A percentile compares a stretch with the other conserved stretches of the same genome.
Conservation (phyloP, 2,797 vertebrate species). For the Rhinoraja longicauda region DNA sequence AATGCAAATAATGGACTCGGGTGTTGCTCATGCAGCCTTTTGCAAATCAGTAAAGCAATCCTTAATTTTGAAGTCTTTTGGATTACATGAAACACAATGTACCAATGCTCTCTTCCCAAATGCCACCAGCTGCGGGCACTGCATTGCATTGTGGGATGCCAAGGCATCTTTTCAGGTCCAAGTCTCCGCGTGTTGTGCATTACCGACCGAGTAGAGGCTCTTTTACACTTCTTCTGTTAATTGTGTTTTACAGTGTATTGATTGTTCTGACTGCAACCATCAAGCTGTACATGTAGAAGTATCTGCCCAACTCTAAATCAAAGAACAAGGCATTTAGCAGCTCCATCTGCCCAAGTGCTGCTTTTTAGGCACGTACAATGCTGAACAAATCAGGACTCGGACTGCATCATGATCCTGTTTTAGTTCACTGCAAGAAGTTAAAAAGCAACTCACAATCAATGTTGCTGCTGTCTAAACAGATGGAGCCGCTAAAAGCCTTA, state of each 20-base stretch:
- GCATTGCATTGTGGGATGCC: conserved; percentile 29
- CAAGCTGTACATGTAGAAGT: conserved; percentile 24
- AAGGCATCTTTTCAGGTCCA: conserved; percentile 2
- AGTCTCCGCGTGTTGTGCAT: conserved; percentile 16
- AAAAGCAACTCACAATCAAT: conserved; percentile 17
- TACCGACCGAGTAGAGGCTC: background rate
- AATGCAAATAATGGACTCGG: conserved; percentile 23
- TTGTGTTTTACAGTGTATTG: conserved; percentile 38
- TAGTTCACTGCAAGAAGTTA: conserved; percentile 23
- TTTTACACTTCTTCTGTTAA: conserved; percentile 33
- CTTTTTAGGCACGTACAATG: conserved; percentile 33
- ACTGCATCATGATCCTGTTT: conserved; percentile 29
- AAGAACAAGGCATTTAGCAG: conserved; percentile 37
- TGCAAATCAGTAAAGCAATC: conserved; percentile 25
- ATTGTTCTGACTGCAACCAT: conserved; percentile 30
- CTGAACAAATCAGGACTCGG: conserved; percentile 29
- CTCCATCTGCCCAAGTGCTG: conserved; percentile 30
- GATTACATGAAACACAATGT: conserved; percentile 34
- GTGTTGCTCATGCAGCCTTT: background rate
- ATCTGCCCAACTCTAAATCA: conserved; percentile 31
- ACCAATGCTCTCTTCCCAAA: conserved; percentile 32
- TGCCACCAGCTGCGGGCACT: conserved; percentile 33
- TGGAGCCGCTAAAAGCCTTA: conserved; percentile 24
- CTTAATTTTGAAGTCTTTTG: conserved; percentile 31
- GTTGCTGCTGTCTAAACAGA: conserved; percentile 26